Conservation (phyloP, 2,113 vertebrate genomes). For the Odobenus rosmarus region DNA sequence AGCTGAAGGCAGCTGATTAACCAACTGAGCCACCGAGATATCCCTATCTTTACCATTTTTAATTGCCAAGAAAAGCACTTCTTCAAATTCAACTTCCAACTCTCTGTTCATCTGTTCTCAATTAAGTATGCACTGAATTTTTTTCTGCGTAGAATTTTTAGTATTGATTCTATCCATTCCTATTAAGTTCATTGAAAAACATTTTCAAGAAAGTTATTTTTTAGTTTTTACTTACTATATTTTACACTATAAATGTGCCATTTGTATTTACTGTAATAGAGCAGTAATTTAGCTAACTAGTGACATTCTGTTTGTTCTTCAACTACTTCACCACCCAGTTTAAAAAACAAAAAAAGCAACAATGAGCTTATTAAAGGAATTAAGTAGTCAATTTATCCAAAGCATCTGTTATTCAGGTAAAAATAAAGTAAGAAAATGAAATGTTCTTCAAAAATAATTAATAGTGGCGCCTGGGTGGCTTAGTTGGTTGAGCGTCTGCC, state of each 20-base stretch:
- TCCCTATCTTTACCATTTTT: background rate
- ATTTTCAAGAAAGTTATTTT: background rate
- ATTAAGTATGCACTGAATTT: background rate
- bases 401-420: background rate
- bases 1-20: background rate
- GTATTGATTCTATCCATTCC: background rate
- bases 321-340: background rate
- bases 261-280: background rate
- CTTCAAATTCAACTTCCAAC: background rate
- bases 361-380: background rate
- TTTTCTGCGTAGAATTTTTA: background rate
- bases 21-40: background rate
- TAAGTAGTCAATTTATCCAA: background rate
- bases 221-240: conserved; percentile 26
- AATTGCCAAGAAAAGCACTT: background rate
- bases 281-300: background rate
- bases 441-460: background rate
- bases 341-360: background rate
- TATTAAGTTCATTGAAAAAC: background rate
- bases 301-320: background rate
- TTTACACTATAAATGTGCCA: background rate
- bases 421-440: background rate
- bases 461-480: background rate
- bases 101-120: background rate
- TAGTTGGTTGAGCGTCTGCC: background rate